Base-by-base conservation (phyloP, 2,113 vertebrate genomes). In the Sigmodon hispidus region DNA sequence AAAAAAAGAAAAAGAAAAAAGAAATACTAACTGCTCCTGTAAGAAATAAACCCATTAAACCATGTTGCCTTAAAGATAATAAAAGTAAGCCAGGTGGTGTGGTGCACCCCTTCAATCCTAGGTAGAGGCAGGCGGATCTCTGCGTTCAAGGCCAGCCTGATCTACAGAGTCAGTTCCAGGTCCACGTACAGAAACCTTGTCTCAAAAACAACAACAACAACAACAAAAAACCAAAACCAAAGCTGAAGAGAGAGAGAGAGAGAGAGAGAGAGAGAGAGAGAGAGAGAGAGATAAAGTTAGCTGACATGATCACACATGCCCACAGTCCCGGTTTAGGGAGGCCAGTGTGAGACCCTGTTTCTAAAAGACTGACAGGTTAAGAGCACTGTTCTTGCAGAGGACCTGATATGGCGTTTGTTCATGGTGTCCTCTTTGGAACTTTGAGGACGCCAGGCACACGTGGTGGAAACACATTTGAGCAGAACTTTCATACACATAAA, bases 1-100 rank as follows among this genome's bases (percentile, higher is more conserved):
- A n/a, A n/a, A n/a, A n/a, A n/a, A n/a, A n/a, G n/a, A n/a, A n/a
- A n/a, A n/a, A n/a, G n/a, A n/a, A n/a, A n/a, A n/a, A n/a, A n/a
- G n/a, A n/a, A n/a, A 36, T 40, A 76, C 19, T 55, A 72, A 43
- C 77, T 83, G 13, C 81, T 7, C 59, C 43, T 29, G 4, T 67
- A 26, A 86, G 19, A 90, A 73, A 80, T 70, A 73, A 63, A 63
- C n/a, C 50, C 52, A 26, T 75, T 77, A 59, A 65, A 48, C n/a
- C 34, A 55, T 21, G 57, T 29, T 84, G 52, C 69, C 87, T 69
- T 87, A 81, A 87, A 87, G 80, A 75, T 95, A 80, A 85, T 15
- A 92, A 65, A 83, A 29, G 31, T 43, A 67, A 67, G 31, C 65
- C 13, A 16, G 65, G 65, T 34, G 65, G 31, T 67, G 65, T 67